These are phyloP conservation scores for Origma solitaria DNA, from an alignment of 2,113 vertebrate species.

Conservation along the genomic window DNA sequence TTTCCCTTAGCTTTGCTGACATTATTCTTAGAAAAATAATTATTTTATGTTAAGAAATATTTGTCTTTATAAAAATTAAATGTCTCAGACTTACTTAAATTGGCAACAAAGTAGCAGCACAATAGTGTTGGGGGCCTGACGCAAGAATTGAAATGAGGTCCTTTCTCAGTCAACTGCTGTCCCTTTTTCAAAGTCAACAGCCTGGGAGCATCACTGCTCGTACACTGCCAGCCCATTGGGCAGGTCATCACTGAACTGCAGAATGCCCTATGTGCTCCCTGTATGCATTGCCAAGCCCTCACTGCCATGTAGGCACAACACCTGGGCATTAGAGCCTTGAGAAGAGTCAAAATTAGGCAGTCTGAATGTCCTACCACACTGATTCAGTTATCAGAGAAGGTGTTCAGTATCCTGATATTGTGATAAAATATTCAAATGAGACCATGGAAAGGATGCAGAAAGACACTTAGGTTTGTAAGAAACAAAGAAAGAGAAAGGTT, in stretches of 20 bases:
- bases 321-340: accelerated
- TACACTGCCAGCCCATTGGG: background rate
- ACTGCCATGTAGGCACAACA: background rate
- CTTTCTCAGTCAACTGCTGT: background rate
- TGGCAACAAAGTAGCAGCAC: background rate
- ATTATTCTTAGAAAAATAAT: background rate
- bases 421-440: background rate
- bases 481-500: background rate
- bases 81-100: background rate
- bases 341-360: background rate
- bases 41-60: background rate
- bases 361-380: background rate
- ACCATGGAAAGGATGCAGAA: background rate
- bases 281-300: accelerated
- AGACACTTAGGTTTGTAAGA: background rate
- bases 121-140: background rate
- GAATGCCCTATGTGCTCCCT: background rate
- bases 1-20: background rate
- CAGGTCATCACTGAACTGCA: background rate
- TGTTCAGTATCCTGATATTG: background rate
- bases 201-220: background rate
- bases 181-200: background rate
- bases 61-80: background rate
- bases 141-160: background rate
- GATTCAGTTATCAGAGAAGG: background rate